phyloP scores from a whole-genome alignment of 2,888 invertebrate genomes.

The Gandaritis pyraliata region DNA sequence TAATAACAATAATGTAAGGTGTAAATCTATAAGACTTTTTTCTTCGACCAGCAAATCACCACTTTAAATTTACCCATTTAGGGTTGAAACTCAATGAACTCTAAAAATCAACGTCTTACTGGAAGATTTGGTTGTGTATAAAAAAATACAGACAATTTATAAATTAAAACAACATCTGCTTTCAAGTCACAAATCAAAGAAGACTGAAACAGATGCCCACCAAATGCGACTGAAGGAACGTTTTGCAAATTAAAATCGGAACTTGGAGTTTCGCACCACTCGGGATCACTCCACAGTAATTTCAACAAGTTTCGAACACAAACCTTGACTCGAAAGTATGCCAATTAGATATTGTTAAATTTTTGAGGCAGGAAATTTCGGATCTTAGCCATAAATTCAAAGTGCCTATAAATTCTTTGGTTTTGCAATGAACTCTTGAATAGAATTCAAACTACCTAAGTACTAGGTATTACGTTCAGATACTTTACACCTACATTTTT shows the following conservation, averaged over 20 bases:
- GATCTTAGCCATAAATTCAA: background rate
- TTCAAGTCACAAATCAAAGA: slow-evolving; percentile 19
- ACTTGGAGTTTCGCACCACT: slow-evolving; percentile 19
- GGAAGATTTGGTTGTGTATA: background rate
- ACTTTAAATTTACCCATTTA: too few relatives aligned
- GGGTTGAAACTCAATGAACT: too few relatives aligned
- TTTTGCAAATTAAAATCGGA: slow-evolving; percentile 29
- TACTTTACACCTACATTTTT: too few relatives aligned
- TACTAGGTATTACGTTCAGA: too few relatives aligned
- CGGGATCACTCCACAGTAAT: slow-evolving; percentile 26
- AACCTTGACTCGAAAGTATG: slow-evolving; percentile 11
- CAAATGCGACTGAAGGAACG: slow-evolving; percentile 14
- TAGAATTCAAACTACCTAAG: too few relatives aligned
- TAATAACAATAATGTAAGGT: too few relatives aligned
- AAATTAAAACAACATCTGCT: slow-evolving; percentile 6
- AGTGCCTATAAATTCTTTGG: too few relatives aligned
- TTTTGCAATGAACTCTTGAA: too few relatives aligned
- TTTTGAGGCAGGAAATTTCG: background rate
- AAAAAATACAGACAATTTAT: background rate
- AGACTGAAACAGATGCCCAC: slow-evolving; percentile 24
- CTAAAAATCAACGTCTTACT: too few relatives aligned
- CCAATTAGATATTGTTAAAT: slow-evolving; percentile 23
- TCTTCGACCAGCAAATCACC: too few relatives aligned
- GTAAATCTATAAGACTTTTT: too few relatives aligned
- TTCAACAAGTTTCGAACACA: slow-evolving; percentile 21